Conservation (phyloP, 2,888 invertebrate genomes). For the Atherix ibis region DNA sequence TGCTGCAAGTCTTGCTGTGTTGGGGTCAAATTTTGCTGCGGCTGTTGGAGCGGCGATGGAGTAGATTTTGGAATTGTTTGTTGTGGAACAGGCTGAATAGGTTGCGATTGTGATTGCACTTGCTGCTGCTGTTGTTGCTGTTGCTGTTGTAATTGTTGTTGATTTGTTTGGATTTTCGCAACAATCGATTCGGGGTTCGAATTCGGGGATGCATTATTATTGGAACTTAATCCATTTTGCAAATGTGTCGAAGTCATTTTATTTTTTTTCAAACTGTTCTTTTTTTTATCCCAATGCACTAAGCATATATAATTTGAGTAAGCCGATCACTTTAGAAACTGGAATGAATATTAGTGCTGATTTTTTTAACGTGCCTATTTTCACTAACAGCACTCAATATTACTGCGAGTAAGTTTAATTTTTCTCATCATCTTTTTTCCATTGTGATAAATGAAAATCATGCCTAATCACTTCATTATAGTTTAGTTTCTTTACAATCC, state of each 20-base stretch:
- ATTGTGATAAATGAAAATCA: no score
- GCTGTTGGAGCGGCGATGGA: conserved; percentile 5
- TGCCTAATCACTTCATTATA: no score
- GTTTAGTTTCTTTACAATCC: no score
- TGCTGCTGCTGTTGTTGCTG: conserved; percentile 12
- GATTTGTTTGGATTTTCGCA: conserved; percentile 23
- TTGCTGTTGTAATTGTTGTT: conserved; percentile 11
- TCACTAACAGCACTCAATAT: no score
- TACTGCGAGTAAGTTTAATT: no score
- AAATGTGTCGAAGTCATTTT: conserved; percentile 11
- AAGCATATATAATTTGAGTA: no score
- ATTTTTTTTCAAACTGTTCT: background rate
- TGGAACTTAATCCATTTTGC: conserved; percentile 10
- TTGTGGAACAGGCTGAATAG: conserved; percentile 22
- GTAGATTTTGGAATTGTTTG: conserved; percentile 21
- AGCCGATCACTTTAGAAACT: no score
- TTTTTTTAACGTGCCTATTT: no score
- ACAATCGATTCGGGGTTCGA: conserved; percentile 20
- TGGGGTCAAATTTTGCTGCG: conserved; percentile 1
- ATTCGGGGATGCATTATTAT: conserved; percentile 6
- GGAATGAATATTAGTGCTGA: no score
- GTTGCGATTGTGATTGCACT: conserved; percentile 20
- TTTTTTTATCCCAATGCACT: background rate
- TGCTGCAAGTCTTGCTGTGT: conserved; percentile 1
- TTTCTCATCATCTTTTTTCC: no score